Conservation (phyloP, 1,140 invertebrate species). For the Pseudomyrmex concolor region DNA sequence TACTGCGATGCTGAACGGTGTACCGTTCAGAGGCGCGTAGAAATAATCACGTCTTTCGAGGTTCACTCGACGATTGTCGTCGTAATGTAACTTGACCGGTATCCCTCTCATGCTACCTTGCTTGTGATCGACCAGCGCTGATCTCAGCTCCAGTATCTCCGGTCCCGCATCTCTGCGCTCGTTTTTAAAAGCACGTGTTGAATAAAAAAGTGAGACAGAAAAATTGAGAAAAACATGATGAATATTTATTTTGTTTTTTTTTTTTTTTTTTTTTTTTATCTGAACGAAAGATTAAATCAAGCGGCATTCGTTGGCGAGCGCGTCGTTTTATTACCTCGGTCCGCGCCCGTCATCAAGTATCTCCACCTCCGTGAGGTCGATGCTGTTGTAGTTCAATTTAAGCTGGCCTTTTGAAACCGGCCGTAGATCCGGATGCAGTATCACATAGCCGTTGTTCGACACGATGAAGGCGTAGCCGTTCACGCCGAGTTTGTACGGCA, state of each 20-base stretch:
- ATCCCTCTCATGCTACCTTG: slow-evolving; percentile 88
- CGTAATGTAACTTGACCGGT: slow-evolving; percentile 92
- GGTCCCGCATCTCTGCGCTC: slow-evolving; percentile 81
- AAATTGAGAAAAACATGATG: not conserved
- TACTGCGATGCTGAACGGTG: slow-evolving; percentile 94
- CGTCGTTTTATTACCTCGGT: slow-evolving; percentile 77
- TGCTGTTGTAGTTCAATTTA: slow-evolving; percentile 97
- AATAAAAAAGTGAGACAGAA: not conserved
- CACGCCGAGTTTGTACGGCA: slow-evolving; percentile 95
- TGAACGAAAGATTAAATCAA: not conserved
- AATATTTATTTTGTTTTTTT: no score
- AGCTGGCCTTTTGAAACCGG: slow-evolving; percentile 90
- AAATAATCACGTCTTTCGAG: slow-evolving; percentile 94
- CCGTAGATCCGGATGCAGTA: slow-evolving; percentile 91
- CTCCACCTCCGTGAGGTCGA: slow-evolving; percentile 98
- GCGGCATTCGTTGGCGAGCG: not conserved
- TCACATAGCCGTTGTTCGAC: slow-evolving; percentile 97
- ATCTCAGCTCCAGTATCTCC: slow-evolving; percentile 86
- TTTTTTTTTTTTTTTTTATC: no score
- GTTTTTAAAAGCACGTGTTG: slow-evolving; percentile 31
- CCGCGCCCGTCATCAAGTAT: slow-evolving; percentile 90
- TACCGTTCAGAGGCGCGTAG: slow-evolving; percentile 91
- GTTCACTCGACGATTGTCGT: slow-evolving; percentile 92
- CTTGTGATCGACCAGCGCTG: slow-evolving; percentile 90
- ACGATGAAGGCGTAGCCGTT: slow-evolving; percentile 98